Conservation (phyloP, 2,113 vertebrate genomes). For the sheep (Ovis aries) region ARS-UI_Ramb_v3.0 NC_082741.1:6639001-6639500, state of each 20-base stretch:
- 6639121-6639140: background rate
- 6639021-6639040: background rate
- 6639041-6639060: background rate
- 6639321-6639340: rapidly evolving
- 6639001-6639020: background rate
- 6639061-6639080: background rate
- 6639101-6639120: background rate
- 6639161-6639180: background rate
- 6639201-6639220: background rate
- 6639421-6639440: background rate
- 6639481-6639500: too few relatives aligned
- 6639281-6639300: too few relatives aligned
- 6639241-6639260: too few relatives aligned
- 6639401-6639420: background rate
- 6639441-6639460: too few relatives aligned
- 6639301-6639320: background rate
- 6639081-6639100: background rate
- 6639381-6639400: background rate
- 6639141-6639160: background rate
- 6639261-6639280: background rate
- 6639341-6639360: background rate
- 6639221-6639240: background rate
- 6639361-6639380: background rate
- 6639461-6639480: too few relatives aligned
- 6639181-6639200: background rate